Evolutionary conservation across 2,888 invertebrate genomes (phyloP).

Genomic region (Tipula vernalis): DNA sequence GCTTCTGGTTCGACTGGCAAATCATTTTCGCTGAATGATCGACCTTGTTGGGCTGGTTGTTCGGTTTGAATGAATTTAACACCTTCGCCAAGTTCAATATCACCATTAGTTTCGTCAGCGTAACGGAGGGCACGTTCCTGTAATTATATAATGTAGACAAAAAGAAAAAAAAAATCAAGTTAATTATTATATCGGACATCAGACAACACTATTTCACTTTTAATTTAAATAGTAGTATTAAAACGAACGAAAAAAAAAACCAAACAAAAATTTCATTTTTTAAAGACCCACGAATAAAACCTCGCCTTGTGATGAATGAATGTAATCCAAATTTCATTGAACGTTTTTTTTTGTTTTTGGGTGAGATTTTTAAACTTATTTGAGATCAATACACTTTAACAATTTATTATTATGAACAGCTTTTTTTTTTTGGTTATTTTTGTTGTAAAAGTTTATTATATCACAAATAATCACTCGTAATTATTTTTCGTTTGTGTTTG

Average conservation of each 20-base stretch:
- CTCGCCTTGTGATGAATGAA: not conserved
- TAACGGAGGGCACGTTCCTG: slow-evolving; percentile 60
- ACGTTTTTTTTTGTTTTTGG: not conserved
- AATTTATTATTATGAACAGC: not conserved
- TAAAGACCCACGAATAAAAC: not conserved
- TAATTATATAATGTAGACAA: slow-evolving; percentile 26
- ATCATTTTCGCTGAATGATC: slow-evolving; percentile 49
- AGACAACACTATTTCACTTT: not conserved
- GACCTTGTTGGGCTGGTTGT: slow-evolving; percentile 39
- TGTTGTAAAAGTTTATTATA: not conserved
- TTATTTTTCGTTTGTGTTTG: not conserved
- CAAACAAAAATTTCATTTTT: not conserved
- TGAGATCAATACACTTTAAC: not conserved
- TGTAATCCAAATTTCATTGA: not conserved
- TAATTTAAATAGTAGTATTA: not conserved
- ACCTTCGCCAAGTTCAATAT: slow-evolving; percentile 49
- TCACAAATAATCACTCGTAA: not conserved
- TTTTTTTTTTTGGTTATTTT: not conserved
- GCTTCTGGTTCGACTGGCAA: slow-evolving; percentile 61
- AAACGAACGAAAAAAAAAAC: not conserved
- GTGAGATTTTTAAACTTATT: too few relatives aligned
- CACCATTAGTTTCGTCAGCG: slow-evolving; percentile 48
- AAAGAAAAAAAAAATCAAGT: not conserved
- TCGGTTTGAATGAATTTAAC: slow-evolving; percentile 42
- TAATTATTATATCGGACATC: not conserved